A percentile compares a stretch with the other conserved stretches of the same genome.
Conservation (phyloP, 2,888 invertebrate genomes). For the Andricus curvator region DNA sequence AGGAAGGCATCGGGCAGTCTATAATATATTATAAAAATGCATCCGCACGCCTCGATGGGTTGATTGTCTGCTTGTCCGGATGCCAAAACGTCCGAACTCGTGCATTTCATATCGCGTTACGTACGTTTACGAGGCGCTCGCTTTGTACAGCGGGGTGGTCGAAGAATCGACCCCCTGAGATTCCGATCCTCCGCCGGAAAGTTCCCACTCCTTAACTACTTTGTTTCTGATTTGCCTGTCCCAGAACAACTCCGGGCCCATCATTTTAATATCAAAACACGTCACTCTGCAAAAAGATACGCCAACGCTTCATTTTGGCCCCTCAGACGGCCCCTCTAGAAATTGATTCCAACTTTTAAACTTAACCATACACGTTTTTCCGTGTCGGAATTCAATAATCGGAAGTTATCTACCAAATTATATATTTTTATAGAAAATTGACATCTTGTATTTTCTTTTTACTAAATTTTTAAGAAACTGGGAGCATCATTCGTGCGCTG, state of each 20-base stretch:
- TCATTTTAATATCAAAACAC: slow-evolving; percentile 39
- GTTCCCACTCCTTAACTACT: slow-evolving; percentile 29
- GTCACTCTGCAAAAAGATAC: background rate
- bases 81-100: slow-evolving; percentile 78
- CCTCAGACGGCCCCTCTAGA: background rate
- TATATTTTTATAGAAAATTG: too few species aligned
- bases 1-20: slow-evolving; percentile 77
- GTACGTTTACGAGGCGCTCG: slow-evolving; percentile 70
- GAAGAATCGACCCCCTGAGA: slow-evolving; percentile 67
- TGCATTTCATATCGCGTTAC: slow-evolving; percentile 77
- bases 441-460: too few species aligned
- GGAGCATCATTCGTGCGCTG: too few species aligned
- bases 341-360: too few species aligned
- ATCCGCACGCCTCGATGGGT: slow-evolving; percentile 78
- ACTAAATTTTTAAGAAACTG: too few species aligned
- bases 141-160: slow-evolving; percentile 66
- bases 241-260: slow-evolving; percentile 19
- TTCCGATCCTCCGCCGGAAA: slow-evolving; percentile 46
- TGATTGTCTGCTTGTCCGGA: slow-evolving; percentile 79
- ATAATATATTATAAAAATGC: slow-evolving; percentile 79
- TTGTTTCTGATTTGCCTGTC: slow-evolving; percentile 28
- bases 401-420: too few species aligned
- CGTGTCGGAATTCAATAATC: too few species aligned
- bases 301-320: slow-evolving; percentile 4
- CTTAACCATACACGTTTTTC: too few species aligned